These are phyloP conservation scores for Polyommatus iphigenia DNA, from an alignment of 2,888 invertebrate genomes.

Conservation along the genomic window DNA sequence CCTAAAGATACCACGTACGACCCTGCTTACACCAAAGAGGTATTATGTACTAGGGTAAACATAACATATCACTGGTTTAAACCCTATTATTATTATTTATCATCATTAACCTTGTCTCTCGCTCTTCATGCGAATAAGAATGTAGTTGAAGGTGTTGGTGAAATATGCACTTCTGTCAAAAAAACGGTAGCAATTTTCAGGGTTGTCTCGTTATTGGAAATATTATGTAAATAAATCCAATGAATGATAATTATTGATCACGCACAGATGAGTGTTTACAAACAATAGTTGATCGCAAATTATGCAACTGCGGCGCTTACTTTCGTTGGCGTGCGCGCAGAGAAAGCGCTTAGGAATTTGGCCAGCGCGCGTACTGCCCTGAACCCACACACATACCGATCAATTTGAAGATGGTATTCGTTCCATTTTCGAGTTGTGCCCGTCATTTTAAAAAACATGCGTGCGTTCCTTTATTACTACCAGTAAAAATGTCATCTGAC, in stretches of 20 bases:
- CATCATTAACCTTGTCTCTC: not conserved
- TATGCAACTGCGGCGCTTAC: slow-evolving; percentile 75
- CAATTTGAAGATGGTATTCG: not conserved
- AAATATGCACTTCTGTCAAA: too few relatives aligned
- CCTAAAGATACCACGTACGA: too few relatives aligned
- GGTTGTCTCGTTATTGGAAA: not conserved
- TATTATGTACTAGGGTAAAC: too few relatives aligned
- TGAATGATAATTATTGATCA: slow-evolving; percentile 48
- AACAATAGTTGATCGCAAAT: slow-evolving; percentile 74
- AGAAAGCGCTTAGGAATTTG: slow-evolving; percentile 79
- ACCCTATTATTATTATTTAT: too few relatives aligned
- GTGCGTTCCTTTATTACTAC: not conserved
- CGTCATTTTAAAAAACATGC: not conserved
- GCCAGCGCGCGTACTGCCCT: slow-evolving; percentile 49
- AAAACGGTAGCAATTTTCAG: not conserved
- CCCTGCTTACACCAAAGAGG: too few relatives aligned
- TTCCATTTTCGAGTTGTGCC: not conserved
- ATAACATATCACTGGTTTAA: too few relatives aligned
- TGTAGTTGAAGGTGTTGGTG: not conserved
- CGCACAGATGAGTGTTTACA: slow-evolving; percentile 72
- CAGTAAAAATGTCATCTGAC: too few relatives aligned
- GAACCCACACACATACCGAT: slow-evolving; percentile 16
- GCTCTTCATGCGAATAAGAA: not conserved
- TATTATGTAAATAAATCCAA: slow-evolving; percentile 30
- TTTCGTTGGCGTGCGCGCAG: slow-evolving; percentile 71